Evolutionary conservation across 1,140 invertebrate species (phyloP), one percentile per base, ranked within the genome.

Genomic region (Drosophila repleta): DNA sequence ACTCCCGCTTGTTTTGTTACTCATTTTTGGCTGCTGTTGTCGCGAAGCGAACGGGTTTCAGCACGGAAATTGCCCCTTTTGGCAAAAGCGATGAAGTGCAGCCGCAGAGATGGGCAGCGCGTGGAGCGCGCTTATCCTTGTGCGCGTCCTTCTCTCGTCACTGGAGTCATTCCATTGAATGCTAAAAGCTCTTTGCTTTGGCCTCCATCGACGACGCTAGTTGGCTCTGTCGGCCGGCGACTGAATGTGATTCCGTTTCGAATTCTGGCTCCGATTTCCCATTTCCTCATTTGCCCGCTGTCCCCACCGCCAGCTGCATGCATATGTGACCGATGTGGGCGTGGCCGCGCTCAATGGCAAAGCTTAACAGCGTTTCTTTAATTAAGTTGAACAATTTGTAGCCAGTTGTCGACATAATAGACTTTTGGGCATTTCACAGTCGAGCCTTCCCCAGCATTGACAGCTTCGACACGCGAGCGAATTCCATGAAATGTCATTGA

Each of bases 371-470:
- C 75, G 79, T 79, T 87, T 83, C 83, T 87, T 87, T 87, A 87
- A 87, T 87, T 87, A 88, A 87, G 83, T 87, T 83, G 75, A 55
- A 79, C 83, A 87, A 87, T 88, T 88, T 87, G 83, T 88, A 70
- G 83, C 74, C 79, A 79, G 79, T 83, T 81, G 83, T 67, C 65
- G 73, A 29, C 56, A 68, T 73, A 73, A 73, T 73, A 61, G 49
- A 60, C 57, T 56, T 62, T 67, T 39, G 53, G 63, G 45, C 55
- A 66, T 63, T 71, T 65, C 24, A 29, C 60, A 49, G 48, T 11
- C 57, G 13, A 49, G 35, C 56, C 32, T 39, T 18, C n/a, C 11
- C 51, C 63, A 39, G 11, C 26, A 29, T 4, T 24, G 24, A 24
- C 51, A 35, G 51, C 15, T 10, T 35, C 32, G 51, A 53, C 51